phyloP scores from a whole-genome alignment of 2,888 invertebrate genomes.

The Julus scandinavius region DNA sequence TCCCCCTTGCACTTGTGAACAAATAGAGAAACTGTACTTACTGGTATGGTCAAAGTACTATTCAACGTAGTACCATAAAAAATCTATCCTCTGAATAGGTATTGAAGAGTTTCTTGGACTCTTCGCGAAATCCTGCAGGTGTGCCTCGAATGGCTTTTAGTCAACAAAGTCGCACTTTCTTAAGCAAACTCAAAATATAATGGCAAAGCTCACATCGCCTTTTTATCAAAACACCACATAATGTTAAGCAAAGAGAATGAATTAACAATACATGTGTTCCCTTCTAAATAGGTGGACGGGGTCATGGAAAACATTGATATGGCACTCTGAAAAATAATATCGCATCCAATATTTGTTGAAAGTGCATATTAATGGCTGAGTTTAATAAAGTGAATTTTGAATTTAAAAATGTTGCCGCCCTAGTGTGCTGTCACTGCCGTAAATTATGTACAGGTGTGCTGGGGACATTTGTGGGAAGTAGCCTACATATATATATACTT shows the following conservation, averaged over 20 bases:
- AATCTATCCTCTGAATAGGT: not conserved
- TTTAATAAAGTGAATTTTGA: no score
- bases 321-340: no score
- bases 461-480: no score
- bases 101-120: not conserved
- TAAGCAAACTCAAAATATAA: slow-evolving; percentile 43
- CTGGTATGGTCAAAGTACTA: not conserved
- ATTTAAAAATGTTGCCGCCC: no score
- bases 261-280: not conserved
- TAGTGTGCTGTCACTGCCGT: no score
- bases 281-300: not conserved
- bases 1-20: no score
- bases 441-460: no score
- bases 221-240: not conserved
- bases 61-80: not conserved
- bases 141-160: not conserved
- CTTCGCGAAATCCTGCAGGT: not conserved
- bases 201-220: slow-evolving; percentile 6
- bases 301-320: not conserved
- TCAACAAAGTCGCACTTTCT: slow-evolving; percentile 45
- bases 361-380: no score
- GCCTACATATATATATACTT: no score
- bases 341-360: no score
- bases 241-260: not conserved
- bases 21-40: not conserved